phyloP scores from a whole-genome alignment of 2,113 vertebrate genomes.

The Dromiciops gliroides region DNA sequence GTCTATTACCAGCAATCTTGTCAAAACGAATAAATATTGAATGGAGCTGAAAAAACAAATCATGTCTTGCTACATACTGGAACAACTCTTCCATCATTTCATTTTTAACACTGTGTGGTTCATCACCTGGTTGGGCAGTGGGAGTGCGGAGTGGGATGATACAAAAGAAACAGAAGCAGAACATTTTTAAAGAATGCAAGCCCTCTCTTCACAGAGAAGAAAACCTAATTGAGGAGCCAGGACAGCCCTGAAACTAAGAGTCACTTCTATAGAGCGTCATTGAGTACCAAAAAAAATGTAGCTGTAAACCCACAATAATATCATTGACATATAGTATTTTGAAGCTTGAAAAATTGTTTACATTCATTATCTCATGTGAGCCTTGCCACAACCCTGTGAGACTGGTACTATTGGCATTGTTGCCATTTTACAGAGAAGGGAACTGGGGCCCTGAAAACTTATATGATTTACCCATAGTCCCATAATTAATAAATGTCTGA shows the following conservation, averaged over 20 bases:
- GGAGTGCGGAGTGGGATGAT: not conserved
- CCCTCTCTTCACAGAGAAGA: constrained; percentile 33
- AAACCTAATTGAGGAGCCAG: not conserved
- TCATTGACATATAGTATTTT: not conserved
- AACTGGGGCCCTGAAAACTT: not conserved
- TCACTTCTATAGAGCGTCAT: not conserved
- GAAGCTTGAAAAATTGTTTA: not conserved
- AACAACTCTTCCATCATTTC: not conserved
- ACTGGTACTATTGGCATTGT: not conserved
- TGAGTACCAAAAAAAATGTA: not conserved
- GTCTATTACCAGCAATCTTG: not conserved
- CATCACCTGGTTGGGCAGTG: not conserved
- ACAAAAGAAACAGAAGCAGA: constrained; percentile 9
- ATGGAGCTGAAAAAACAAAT: constrained; percentile 16
- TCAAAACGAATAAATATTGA: constrained; percentile 28
- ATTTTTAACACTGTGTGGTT: constrained; percentile 19
- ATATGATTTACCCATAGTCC: not conserved
- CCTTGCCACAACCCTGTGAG: not conserved
- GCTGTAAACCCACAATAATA: not conserved
- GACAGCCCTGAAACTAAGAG: not conserved
- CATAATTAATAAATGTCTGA: not conserved
- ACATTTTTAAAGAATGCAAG: constrained; percentile 11
- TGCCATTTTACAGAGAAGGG: not conserved
- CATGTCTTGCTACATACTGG: not conserved
- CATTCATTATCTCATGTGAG: not conserved